Conservation (phyloP, 2,113 vertebrate species). For the Neogobius melanostomus region DNA sequence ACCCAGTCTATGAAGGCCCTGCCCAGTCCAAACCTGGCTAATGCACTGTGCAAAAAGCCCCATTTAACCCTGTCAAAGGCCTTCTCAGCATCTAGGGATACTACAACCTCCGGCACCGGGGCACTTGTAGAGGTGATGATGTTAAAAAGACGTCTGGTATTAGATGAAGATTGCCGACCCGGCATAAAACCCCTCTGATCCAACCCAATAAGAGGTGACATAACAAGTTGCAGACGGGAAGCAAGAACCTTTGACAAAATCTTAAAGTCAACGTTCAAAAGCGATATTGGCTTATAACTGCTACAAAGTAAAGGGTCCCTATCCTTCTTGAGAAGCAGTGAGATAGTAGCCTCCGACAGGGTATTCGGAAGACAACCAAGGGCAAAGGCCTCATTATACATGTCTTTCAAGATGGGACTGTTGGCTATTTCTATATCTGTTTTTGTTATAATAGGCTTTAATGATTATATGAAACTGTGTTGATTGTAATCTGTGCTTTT, state of each 20-base stretch:
- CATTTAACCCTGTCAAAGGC: slow-evolving; percentile 1
- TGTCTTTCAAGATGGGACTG: not conserved
- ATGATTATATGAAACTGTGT: no score
- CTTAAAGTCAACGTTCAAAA: not conserved
- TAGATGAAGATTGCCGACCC: not conserved
- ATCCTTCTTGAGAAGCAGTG: not conserved
- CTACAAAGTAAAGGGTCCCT: not conserved
- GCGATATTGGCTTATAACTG: not conserved
- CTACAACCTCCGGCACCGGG: not conserved
- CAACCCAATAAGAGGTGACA: not conserved
- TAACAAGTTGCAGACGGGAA: not conserved
- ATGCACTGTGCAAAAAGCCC: not conserved
- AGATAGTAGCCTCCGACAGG: not conserved
- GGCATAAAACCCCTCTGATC: not conserved
- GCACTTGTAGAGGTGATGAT: not conserved
- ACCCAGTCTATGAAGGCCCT: not conserved
- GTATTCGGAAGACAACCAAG: not conserved
- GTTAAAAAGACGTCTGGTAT: not conserved
- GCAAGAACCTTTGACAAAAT: not conserved
- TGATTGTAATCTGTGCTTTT: no score
- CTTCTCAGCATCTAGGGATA: not conserved
- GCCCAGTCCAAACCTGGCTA: not conserved
- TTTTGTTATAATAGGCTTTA: no score
- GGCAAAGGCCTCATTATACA: not conserved
- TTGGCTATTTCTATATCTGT: no score